Conservation (phyloP, 2,888 invertebrate species). For the Sphinx pinastri region DNA sequence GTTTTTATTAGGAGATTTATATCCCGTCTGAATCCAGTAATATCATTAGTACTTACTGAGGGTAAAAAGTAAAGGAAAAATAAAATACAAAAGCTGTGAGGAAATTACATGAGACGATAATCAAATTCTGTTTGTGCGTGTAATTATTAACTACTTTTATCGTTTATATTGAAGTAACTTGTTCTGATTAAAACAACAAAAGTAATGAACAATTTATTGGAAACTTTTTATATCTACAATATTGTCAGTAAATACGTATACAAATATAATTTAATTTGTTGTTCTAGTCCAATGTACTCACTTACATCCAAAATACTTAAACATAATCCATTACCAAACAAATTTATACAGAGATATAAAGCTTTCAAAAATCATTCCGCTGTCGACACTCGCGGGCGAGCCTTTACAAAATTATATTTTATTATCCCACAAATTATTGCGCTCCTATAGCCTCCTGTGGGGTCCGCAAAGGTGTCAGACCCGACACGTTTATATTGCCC, state of each 20-base stretch:
- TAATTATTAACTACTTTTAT: too few relatives aligned
- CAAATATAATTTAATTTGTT: not conserved
- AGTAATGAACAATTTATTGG: too few relatives aligned
- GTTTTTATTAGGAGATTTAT: constrained; percentile 30
- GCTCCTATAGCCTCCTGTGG: constrained; percentile 70
- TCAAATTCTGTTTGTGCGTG: not conserved
- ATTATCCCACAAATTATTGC: constrained; percentile 77
- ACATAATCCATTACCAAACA: constrained; percentile 1
- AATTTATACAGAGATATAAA: constrained; percentile 30
- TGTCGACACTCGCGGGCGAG: constrained; percentile 52
- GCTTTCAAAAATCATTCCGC: constrained; percentile 44
- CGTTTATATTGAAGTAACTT: not conserved
- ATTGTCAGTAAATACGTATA: not conserved
- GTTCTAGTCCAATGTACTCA: too few relatives aligned
- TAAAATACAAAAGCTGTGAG: not conserved
- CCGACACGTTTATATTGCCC: constrained; percentile 79
- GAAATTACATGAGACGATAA: not conserved
- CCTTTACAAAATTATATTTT: constrained; percentile 67
- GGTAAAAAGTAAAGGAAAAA: not conserved
- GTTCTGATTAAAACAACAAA: not conserved
- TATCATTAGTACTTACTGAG: not conserved
- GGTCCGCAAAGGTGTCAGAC: constrained; percentile 80
- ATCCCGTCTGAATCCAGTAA: constrained; percentile 5
- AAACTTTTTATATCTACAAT: not conserved
- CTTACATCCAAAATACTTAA: not conserved